These are phyloP conservation scores for Mareca penelope DNA, from an alignment of 2,797 vertebrate genomes.

Conservation along the genomic window DNA sequence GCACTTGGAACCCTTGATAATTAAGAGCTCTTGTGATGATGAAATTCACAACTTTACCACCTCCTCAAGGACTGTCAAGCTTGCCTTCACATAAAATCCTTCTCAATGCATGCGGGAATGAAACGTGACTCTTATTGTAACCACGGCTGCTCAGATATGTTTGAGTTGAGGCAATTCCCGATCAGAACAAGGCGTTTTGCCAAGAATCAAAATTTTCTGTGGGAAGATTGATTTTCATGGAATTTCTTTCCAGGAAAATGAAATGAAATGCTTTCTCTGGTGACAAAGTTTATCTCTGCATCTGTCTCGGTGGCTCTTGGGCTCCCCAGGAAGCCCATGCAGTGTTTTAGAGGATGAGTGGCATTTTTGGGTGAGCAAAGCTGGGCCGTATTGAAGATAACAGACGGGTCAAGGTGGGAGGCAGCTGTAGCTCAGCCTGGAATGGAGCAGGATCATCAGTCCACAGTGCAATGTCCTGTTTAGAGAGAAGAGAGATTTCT, in stretches of 20 bases:
- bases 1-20: neutral
- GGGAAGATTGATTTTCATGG: constrained; percentile 57
- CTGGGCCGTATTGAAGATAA: neutral
- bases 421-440: neutral
- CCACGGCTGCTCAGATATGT: neutral
- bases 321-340: neutral
- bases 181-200: neutral
- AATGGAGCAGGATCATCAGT: neutral
- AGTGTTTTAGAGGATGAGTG: neutral
- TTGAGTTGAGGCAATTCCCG: neutral
- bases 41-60: neutral
- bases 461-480: neutral
- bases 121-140: neutral
- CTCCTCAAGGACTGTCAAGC: neutral
- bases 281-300: constrained; percentile 17
- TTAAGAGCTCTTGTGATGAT: neutral
- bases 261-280: constrained; percentile 27
- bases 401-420: neutral
- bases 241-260: constrained; percentile 40
- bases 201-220: constrained; percentile 30
- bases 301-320: neutral
- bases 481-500: neutral
- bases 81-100: neutral
- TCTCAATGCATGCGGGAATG: neutral
- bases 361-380: neutral